Percentiles rank a stretch among this genome's conserved stretches.
These are phyloP conservation scores for Diaphora mendica DNA, from an alignment of 2,888 invertebrate species.

Conservation along the genomic window DNA sequence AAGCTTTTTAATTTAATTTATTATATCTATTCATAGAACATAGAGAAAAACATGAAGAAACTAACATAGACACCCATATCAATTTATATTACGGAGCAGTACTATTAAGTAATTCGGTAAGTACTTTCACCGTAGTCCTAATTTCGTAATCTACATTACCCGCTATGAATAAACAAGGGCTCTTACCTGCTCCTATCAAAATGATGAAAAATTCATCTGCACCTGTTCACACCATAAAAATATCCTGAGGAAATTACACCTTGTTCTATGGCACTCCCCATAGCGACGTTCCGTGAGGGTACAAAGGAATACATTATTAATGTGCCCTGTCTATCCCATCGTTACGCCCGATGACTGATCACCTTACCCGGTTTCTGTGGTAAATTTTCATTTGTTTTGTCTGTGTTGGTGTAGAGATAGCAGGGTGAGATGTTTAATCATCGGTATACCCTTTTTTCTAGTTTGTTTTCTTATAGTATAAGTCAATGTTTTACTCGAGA, in stretches of 20 bases:
- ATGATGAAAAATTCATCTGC: constrained; percentile 36
- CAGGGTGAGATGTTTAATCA: not conserved
- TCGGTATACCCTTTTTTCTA: not conserved
- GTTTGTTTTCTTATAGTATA: not conserved
- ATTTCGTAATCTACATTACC: constrained; percentile 10
- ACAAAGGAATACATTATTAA: constrained; percentile 24
- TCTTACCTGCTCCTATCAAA: constrained; percentile 7
- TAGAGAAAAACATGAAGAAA: not conserved
- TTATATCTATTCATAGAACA: not conserved
- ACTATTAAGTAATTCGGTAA: not conserved
- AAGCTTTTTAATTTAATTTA: too few species aligned
- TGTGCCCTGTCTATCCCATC: constrained; percentile 14
- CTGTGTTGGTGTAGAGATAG: constrained; percentile 1
- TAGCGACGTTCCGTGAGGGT: constrained; percentile 16
- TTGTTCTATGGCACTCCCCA: constrained; percentile 10
- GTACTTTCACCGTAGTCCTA: not conserved
- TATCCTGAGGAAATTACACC: constrained; percentile 28
- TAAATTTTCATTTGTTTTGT: constrained; percentile 14
- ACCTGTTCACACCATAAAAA: constrained; percentile 37
- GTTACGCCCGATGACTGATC: constrained; percentile 18
- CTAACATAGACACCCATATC: not conserved
- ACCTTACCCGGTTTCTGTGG: constrained; percentile 8
- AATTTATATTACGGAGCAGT: not conserved
- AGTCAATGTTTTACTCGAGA: not conserved
- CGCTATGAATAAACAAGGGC: constrained; percentile 16